phyloP scores from a whole-genome alignment of 92 coral and sea anemone genomes.

The Porites cylindrica region DNA sequence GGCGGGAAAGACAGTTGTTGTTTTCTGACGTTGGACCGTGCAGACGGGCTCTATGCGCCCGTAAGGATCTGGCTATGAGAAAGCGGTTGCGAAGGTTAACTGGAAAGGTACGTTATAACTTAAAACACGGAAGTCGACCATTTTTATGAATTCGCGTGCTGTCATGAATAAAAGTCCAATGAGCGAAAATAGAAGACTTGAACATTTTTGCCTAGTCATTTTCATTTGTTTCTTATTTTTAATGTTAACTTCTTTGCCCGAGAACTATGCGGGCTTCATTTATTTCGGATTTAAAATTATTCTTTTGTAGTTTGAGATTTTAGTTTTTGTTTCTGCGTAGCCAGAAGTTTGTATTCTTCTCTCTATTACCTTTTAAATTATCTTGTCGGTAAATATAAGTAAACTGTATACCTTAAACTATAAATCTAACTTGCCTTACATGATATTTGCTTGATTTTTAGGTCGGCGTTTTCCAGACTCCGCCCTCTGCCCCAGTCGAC shows the following conservation, averaged over 20 bases:
- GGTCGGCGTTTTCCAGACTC: slow-evolving; percentile 62
- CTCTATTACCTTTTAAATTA: too few species aligned
- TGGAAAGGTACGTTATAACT: slow-evolving; percentile 70
- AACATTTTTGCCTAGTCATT: not conserved
- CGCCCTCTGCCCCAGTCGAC: slow-evolving; percentile 91
- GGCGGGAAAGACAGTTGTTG: slow-evolving; percentile 78
- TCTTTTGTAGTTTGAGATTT: too few species aligned
- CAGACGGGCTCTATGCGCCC: slow-evolving; percentile 97
- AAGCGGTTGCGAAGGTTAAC: slow-evolving; percentile 92
- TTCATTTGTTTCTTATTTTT: too few species aligned
- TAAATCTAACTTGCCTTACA: not conserved
- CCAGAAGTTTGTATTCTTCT: too few species aligned
- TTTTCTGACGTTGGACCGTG: slow-evolving; percentile 96
- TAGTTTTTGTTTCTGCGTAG: too few species aligned
- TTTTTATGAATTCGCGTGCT: too few species aligned
- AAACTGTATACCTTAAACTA: not conserved
- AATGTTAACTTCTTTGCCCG: too few species aligned
- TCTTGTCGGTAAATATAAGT: not conserved
- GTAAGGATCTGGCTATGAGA: slow-evolving; percentile 91
- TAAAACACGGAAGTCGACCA: not conserved
- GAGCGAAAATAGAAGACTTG: not conserved
- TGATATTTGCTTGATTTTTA: not conserved
- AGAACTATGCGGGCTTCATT: too few species aligned
- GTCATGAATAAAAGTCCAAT: not conserved
- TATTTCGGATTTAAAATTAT: too few species aligned